Evolutionary conservation across 2,888 invertebrate genomes (phyloP).

Genomic region (Globia sparganii): DNA sequence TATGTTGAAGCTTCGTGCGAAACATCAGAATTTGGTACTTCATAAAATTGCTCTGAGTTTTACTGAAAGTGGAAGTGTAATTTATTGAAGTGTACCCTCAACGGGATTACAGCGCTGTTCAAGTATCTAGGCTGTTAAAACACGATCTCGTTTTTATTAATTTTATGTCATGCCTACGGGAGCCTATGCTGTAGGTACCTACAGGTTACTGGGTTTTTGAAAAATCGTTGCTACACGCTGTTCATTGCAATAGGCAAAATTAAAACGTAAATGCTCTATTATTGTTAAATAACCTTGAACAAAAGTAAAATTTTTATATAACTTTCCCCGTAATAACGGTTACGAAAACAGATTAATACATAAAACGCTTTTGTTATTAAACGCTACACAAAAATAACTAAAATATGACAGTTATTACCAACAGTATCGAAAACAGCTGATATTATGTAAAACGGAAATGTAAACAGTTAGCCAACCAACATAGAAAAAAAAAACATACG

Average conservation of each 20-base stretch:
- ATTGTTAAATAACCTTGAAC: conserved; percentile 32
- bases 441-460: conserved; percentile 73
- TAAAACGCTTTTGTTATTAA: conserved; percentile 33
- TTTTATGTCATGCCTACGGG: neutral
- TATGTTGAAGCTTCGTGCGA: conserved; percentile 17
- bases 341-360: conserved; percentile 5
- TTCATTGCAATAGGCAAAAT: neutral
- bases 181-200: neutral
- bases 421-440: conserved; percentile 57
- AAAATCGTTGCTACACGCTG: neutral
- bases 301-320: neutral
- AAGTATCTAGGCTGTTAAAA: conserved; percentile 13
- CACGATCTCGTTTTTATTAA: conserved; percentile 3
- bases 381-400: conserved; percentile 29
- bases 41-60: conserved; percentile 34
- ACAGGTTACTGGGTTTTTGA: neutral
- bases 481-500: conserved; percentile 47
- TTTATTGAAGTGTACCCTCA: conserved; percentile 30
- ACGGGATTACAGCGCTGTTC: conserved; percentile 1
- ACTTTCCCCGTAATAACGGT: conserved; percentile 26
- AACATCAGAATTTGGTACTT: conserved; percentile 28
- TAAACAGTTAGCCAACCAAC: conserved; percentile 58
- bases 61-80: conserved; percentile 24
- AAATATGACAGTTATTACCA: conserved; percentile 48
- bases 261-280: neutral